Percentiles rank a stretch among this genome's conserved stretches.
These are phyloP conservation scores for Amblyjoppa proteus DNA, from an alignment of 2,888 invertebrate genomes.

Conservation along the genomic window DNA sequence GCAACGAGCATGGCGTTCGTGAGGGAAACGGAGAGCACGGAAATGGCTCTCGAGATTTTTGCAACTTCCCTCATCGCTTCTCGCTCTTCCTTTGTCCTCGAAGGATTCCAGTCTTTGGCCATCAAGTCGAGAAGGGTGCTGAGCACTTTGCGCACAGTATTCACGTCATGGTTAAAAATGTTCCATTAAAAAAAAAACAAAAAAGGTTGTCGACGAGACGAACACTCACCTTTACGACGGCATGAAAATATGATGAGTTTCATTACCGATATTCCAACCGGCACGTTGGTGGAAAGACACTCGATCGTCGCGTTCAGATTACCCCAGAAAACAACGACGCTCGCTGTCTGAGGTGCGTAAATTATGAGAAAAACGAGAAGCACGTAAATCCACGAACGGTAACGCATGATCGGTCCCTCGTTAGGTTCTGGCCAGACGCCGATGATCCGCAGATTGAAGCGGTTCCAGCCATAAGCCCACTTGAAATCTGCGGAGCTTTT, in stretches of 20 bases:
- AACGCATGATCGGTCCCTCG: constrained; percentile 41
- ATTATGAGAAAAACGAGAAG: constrained; percentile 49
- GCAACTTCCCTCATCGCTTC: constrained; percentile 70
- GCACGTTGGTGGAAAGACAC: constrained; percentile 71
- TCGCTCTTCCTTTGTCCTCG: constrained; percentile 56
- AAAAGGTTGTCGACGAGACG: not conserved
- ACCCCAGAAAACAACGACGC: constrained; percentile 53
- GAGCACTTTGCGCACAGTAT: constrained; percentile 23
- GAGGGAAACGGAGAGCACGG: constrained; percentile 59
- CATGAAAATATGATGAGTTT: constrained; percentile 48
- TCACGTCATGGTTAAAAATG: not conserved
- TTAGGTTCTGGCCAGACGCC: constrained; percentile 75
- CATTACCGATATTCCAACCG: constrained; percentile 46
- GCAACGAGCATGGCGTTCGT: constrained; percentile 48
- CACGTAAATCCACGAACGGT: constrained; percentile 47
- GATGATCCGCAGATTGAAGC: constrained; percentile 70
- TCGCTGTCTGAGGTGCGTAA: constrained; percentile 60
- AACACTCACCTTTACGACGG: constrained; percentile 42
- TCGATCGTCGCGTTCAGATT: constrained; percentile 72
- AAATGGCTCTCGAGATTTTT: constrained; percentile 67
- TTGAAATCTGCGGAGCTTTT: constrained; percentile 62
- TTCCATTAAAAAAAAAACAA: not conserved
- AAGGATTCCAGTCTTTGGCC: constrained; percentile 66
- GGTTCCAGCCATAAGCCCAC: constrained; percentile 73
- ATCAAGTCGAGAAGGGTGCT: constrained; percentile 50